Conservation (phyloP, 2,888 invertebrate species). For the Atrina japonica region DNA sequence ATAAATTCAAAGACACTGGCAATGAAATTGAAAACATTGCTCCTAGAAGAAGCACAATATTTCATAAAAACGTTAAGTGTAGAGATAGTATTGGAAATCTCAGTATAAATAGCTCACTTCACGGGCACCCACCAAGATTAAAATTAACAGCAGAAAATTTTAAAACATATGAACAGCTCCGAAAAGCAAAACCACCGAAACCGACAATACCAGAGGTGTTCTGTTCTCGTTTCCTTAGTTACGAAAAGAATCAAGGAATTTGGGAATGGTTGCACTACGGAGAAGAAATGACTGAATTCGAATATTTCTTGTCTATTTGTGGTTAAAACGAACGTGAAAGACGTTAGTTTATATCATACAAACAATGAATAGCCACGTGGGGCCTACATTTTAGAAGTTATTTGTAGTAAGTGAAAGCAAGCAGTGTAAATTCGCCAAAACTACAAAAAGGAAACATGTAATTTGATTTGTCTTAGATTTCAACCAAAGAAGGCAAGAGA, state of each 20-base stretch:
- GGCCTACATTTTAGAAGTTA: too few relatives aligned
- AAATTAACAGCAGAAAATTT: slow-evolving; percentile 55
- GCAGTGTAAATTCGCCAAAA: too few relatives aligned
- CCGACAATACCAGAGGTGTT: slow-evolving; percentile 55
- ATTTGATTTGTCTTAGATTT: too few relatives aligned
- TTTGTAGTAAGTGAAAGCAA: too few relatives aligned
- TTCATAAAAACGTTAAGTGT: background rate
- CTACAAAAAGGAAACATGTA: too few relatives aligned
- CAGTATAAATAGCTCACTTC: background rate
- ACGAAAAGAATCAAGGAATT: slow-evolving; percentile 64
- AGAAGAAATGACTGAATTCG: slow-evolving; percentile 69
- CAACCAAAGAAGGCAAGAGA: too few relatives aligned
- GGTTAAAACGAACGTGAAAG: too few relatives aligned
- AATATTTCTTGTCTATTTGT: slow-evolving; percentile 73
- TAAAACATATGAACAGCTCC: slow-evolving; percentile 61
- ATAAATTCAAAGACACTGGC: background rate
- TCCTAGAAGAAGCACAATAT: background rate
- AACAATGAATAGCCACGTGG: too few relatives aligned
- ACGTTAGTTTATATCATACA: too few relatives aligned
- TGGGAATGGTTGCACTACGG: slow-evolving; percentile 76
- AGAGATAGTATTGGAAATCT: slow-evolving; percentile 4
- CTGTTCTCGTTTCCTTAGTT: slow-evolving; percentile 60
- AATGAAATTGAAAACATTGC: background rate
- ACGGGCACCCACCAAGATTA: slow-evolving; percentile 14
- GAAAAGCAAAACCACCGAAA: slow-evolving; percentile 61